Conservation (phyloP, 2,797 vertebrate species). For the Taeniopygia guttata region DNA sequence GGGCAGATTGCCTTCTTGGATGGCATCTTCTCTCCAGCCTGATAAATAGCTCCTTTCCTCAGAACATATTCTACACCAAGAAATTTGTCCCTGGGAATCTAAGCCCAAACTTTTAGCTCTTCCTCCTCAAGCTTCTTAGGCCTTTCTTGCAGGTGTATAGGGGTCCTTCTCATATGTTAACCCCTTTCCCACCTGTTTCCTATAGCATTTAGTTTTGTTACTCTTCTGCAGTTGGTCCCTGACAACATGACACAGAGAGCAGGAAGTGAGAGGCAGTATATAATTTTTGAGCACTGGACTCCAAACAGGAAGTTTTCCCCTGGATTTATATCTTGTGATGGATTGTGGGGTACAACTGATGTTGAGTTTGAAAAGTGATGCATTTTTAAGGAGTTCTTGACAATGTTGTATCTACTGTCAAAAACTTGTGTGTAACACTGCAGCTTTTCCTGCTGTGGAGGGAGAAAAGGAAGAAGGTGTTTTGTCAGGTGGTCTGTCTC, state of each 20-base stretch:
- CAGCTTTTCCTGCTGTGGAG: not conserved
- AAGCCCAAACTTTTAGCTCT: not conserved
- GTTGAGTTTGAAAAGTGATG: not conserved
- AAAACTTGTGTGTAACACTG: not conserved
- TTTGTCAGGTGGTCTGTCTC: not conserved
- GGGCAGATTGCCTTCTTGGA: not conserved
- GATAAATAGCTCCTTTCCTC: not conserved
- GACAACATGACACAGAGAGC: rapidly evolving
- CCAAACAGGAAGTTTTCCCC: not conserved
- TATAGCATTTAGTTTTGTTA: not conserved
- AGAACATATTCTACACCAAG: not conserved
- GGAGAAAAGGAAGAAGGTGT: not conserved
- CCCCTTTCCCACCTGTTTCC: not conserved
- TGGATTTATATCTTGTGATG: not conserved
- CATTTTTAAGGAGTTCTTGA: not conserved
- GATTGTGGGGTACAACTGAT: not conserved
- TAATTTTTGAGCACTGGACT: not conserved
- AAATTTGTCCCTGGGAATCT: rapidly evolving
- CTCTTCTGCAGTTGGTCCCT: not conserved
- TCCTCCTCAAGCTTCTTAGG: not conserved
- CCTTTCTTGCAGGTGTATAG: not conserved
- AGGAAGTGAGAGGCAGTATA: not conserved
- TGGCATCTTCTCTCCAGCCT: not conserved
- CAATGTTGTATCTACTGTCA: not conserved
- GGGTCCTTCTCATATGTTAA: not conserved